A percentile compares a stretch with the other conserved stretches of the same genome.
phyloP scores from a whole-genome alignment of 2,113 vertebrate species.

The Pipa parva region DNA sequence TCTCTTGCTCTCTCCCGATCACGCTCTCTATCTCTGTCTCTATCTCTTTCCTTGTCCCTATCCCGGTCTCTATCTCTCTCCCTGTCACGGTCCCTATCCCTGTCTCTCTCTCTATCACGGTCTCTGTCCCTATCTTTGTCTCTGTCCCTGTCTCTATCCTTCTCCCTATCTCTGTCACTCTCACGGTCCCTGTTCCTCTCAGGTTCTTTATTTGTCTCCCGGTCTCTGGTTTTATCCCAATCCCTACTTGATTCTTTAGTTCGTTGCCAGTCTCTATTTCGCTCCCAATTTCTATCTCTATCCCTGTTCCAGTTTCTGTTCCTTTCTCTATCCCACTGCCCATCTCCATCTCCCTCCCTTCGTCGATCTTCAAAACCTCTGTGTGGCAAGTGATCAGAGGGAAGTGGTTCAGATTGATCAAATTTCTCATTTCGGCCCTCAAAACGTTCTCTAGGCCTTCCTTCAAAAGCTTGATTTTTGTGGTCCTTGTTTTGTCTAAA shows the following conservation, averaged over 20 bases:
- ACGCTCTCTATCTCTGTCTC: constrained; percentile 55
- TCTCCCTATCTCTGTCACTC: constrained; percentile 41
- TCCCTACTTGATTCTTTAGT: constrained; percentile 52
- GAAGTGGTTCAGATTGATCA: constrained; percentile 55
- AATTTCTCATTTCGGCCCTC: constrained; percentile 73
- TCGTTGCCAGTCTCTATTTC: constrained; percentile 51
- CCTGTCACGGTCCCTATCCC: constrained; percentile 54
- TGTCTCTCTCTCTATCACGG: constrained; percentile 51
- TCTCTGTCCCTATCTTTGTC: constrained; percentile 63
- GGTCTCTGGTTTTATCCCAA: constrained; percentile 54
- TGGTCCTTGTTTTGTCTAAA: constrained; percentile 72
- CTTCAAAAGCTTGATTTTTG: constrained; percentile 62
- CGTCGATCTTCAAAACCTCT: constrained; percentile 76
- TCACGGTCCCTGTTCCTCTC: constrained; percentile 56
- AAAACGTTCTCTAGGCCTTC: constrained; percentile 73
- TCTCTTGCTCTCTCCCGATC: constrained; percentile 55
- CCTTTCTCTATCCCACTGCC: constrained; percentile 60
- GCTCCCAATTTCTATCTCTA: constrained; percentile 64
- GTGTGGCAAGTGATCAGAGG: constrained; percentile 66
- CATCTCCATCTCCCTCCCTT: constrained; percentile 66
- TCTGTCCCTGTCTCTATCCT: constrained; percentile 52
- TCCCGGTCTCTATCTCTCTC: constrained; percentile 50
- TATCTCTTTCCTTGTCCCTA: constrained; percentile 54
- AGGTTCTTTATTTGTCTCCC: constrained; percentile 58
- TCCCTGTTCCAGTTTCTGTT: constrained; percentile 71